Percentiles rank a stretch among this genome's conserved stretches.
Conservation (phyloP, 2,797 vertebrate genomes). For the Bucorvus abyssinicus region DNA sequence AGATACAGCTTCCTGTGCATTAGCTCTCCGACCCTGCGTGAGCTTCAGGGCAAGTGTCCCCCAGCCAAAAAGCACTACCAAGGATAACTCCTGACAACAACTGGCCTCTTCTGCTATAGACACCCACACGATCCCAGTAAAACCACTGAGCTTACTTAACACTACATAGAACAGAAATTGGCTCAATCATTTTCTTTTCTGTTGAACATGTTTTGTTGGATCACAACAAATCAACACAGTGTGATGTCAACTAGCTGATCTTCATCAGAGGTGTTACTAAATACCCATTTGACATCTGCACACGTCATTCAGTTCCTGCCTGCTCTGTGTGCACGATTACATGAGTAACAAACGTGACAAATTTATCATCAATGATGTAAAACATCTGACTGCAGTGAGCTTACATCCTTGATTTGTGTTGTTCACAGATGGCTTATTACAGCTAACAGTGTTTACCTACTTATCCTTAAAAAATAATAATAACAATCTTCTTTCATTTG, state of each 20-base stretch:
- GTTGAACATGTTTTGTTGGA: constrained; percentile 2
- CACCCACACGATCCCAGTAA: not conserved
- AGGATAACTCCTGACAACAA: not conserved
- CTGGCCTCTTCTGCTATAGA: not conserved
- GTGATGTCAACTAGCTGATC: constrained; percentile 15
- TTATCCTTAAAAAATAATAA: not conserved
- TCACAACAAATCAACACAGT: constrained; percentile 14
- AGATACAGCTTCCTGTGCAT: not conserved
- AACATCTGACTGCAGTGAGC: constrained; percentile 11
- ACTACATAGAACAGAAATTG: not conserved
- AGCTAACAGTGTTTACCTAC: constrained; percentile 8
- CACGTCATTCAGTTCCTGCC: not conserved
- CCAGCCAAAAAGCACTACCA: not conserved
- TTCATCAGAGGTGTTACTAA: constrained; percentile 15
- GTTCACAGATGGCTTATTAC: not conserved
- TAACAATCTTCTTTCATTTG: constrained; percentile 28
- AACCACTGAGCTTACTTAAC: not conserved
- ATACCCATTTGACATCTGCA: not conserved
- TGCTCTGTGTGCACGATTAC: constrained; percentile 21
- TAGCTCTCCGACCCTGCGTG: not conserved
- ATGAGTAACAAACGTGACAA: constrained; percentile 38
- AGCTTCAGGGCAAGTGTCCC: not conserved
- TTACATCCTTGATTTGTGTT: not conserved
- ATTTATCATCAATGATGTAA: constrained; percentile 37
- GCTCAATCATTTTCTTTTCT: not conserved